phyloP scores from a whole-genome alignment of 1,140 invertebrate species.

The Zophobas morio region DNA sequence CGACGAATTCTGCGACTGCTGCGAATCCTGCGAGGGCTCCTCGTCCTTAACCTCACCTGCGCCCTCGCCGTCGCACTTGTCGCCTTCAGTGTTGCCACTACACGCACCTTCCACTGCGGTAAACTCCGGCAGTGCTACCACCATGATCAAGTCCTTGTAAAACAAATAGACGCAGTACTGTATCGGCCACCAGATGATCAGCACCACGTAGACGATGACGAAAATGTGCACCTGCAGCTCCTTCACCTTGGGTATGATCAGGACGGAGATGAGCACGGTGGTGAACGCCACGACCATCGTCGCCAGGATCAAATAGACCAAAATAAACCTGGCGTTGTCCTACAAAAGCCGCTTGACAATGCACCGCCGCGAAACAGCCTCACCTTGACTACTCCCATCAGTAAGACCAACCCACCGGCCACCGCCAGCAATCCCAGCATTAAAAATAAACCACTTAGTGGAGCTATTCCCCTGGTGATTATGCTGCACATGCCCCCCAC shows the following conservation, averaged over 20 bases:
- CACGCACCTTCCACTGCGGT: no score
- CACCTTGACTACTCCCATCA: slow-evolving; percentile 12
- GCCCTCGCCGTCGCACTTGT: no score
- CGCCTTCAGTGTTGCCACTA: no score
- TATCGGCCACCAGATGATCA: slow-evolving; percentile 17
- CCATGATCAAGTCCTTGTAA: slow-evolving; percentile 2
- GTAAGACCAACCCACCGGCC: slow-evolving; percentile 14
- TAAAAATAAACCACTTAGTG: slow-evolving; percentile 32
- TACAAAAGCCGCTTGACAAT: background rate
- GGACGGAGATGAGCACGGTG: slow-evolving; percentile 1
- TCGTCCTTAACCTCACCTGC: no score
- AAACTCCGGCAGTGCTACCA: no score
- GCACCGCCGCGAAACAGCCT: background rate
- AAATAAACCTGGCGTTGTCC: slow-evolving; percentile 7
- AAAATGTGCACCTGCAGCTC: slow-evolving; percentile 5
- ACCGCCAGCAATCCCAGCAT: slow-evolving; percentile 24
- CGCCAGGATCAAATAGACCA: slow-evolving; percentile 4
- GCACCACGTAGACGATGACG: background rate
- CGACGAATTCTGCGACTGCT: no score
- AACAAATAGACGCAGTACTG: slow-evolving; percentile 11
- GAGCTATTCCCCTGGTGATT: slow-evolving; percentile 16
- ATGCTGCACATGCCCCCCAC: slow-evolving; percentile 10
- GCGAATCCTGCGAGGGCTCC: no score
- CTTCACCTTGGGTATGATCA: slow-evolving; percentile 16
- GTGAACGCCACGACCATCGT: slow-evolving; percentile 18